These are phyloP conservation scores for Grantiella picta DNA, from an alignment of 2,113 vertebrate genomes.

Conservation along the genomic window DNA sequence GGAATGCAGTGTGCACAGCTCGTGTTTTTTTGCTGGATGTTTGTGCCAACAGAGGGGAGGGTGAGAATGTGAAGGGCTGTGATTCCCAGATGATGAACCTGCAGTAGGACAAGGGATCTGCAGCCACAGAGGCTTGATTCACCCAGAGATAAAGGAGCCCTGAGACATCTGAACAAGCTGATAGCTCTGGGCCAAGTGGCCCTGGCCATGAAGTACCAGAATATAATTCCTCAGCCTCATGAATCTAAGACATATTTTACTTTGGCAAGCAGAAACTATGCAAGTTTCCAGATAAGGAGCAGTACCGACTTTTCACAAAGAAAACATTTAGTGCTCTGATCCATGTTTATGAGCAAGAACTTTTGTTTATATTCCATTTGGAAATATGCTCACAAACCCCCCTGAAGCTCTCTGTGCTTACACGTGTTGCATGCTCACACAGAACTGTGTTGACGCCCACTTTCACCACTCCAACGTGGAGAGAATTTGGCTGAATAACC, in stretches of 20 bases:
- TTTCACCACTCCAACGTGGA: background rate
- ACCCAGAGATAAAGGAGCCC: background rate
- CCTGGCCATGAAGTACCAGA: background rate
- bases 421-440: rapidly evolving
- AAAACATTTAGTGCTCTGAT: background rate
- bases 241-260: background rate
- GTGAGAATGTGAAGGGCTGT: background rate
- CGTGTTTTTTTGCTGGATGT: background rate
- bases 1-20: background rate
- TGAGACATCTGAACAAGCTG: background rate
- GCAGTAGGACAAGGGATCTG: background rate
- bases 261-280: conserved; percentile 9
- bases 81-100: background rate
- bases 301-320: background rate
- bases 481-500: background rate
- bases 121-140: background rate
- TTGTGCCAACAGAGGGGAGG: background rate
- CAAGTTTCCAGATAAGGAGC: conserved; percentile 13
- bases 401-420: background rate
- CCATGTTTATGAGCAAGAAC: background rate
- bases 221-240: background rate
- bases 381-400: background rate
- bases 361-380: background rate
- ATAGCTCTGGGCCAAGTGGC: background rate
- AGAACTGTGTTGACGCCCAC: background rate